These are phyloP conservation scores for Phrynocephalus forsythii DNA, from an alignment of 2,797 vertebrate genomes.

Conservation along the genomic window DNA sequence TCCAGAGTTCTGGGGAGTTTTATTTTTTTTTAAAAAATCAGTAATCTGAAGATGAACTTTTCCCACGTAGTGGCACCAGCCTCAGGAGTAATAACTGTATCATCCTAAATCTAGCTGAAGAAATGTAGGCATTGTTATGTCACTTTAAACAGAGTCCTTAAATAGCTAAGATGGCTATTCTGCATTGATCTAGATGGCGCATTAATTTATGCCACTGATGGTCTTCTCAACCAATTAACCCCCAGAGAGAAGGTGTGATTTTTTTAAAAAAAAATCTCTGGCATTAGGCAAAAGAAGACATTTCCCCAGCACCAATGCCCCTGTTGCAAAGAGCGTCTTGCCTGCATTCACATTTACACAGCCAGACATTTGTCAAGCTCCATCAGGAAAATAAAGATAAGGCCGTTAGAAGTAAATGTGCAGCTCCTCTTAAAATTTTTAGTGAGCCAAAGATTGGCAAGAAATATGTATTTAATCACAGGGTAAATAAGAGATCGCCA, in stretches of 20 bases:
- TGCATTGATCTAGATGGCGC: neutral
- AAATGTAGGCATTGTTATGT: neutral
- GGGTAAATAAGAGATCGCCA: constrained; percentile 21
- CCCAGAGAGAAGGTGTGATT: neutral
- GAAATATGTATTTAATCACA: constrained; percentile 35
- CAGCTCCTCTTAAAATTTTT: constrained; percentile 1
- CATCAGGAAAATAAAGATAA: constrained; percentile 30
- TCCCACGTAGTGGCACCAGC: too few species aligned
- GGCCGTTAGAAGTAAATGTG: neutral
- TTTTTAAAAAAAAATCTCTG: neutral
- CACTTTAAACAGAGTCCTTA: neutral
- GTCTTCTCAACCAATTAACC: neutral
- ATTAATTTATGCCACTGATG: neutral
- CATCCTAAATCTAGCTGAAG: neutral
- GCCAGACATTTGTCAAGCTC: neutral
- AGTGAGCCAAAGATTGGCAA: constrained; percentile 25
- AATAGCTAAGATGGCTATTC: neutral
- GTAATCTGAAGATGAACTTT: too few species aligned
- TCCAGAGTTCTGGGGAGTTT: too few species aligned
- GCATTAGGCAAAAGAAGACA: neutral
- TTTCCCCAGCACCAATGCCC: neutral
- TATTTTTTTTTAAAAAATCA: too few species aligned
- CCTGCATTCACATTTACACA: neutral
- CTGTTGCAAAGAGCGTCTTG: neutral
- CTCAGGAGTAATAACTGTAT: neutral